phyloP scores from a whole-genome alignment of 2,797 vertebrate genomes.

The Protonibea diacanthus region DNA sequence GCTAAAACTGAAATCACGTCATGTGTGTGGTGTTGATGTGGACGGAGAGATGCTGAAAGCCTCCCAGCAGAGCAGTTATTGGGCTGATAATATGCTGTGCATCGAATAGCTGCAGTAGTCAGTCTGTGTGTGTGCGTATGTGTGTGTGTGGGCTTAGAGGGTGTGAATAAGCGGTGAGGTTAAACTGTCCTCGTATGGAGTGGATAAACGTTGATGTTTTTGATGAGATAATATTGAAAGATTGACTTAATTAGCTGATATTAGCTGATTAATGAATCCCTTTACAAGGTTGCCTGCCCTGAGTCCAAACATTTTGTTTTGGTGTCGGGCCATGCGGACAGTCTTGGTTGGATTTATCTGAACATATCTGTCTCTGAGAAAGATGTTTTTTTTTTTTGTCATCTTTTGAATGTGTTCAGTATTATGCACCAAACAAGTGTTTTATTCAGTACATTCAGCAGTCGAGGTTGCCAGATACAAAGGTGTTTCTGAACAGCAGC shows the following conservation, averaged over 20 bases:
- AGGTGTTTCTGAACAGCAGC: neutral
- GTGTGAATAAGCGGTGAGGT: constrained; percentile 10
- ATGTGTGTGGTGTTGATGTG: constrained; percentile 41
- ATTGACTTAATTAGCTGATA: neutral
- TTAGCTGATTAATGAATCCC: neutral
- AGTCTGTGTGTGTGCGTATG: constrained; percentile 8
- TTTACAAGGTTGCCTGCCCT: neutral
- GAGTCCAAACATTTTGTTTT: neutral
- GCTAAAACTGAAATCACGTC: constrained; percentile 30
- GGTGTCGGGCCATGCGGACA: neutral
- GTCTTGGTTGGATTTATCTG: neutral
- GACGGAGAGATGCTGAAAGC: constrained; percentile 31
- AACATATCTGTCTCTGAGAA: neutral
- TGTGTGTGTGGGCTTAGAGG: neutral
- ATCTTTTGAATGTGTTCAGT: neutral
- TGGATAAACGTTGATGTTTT: neutral
- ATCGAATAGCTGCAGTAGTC: constrained; percentile 40
- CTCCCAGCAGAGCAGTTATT: constrained; percentile 35
- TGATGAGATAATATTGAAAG: neutral
- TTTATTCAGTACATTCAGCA: neutral
- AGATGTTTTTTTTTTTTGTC: neutral
- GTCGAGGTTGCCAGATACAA: neutral
- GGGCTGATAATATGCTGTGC: constrained; percentile 37
- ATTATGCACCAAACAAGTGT: neutral
- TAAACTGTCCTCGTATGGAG: constrained; percentile 20